phyloP scores from a whole-genome alignment of 2,113 vertebrate genomes.

The Psammodynastes pulverulentus region DNA sequence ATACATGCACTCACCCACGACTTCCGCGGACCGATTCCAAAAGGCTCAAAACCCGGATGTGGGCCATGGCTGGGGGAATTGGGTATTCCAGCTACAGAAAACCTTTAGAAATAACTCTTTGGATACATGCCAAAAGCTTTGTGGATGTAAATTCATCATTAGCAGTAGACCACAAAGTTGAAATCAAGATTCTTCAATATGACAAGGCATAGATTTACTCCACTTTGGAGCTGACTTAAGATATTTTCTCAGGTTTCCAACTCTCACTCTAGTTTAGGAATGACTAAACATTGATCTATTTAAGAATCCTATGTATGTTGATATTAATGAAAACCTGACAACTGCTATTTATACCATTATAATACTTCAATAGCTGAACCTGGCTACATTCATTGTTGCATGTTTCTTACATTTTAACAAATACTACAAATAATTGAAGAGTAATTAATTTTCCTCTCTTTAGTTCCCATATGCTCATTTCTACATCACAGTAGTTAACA shows the following conservation, averaged over 20 bases:
- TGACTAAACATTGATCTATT: not conserved
- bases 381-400: not conserved
- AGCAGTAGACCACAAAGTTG: not conserved
- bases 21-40: not conserved
- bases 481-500: constrained; percentile 9
- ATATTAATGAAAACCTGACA: not conserved
- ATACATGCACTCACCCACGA: not conserved
- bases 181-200: not conserved
- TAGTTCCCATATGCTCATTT: constrained; percentile 27
- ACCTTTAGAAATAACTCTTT: not conserved
- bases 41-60: not conserved
- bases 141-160: not conserved
- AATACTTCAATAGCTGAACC: not conserved
- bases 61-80: too few relatives aligned
- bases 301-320: not conserved
- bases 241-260: not conserved
- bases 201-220: not conserved
- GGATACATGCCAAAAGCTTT: not conserved
- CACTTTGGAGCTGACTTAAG: not conserved
- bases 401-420: not conserved
- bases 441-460: constrained; percentile 26
- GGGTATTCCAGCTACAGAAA: too few relatives aligned
- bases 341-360: not conserved
- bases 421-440: constrained; percentile 31
- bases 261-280: not conserved